These are phyloP conservation scores for Urechis unicinctus DNA, from an alignment of 2,888 invertebrate genomes.

Conservation along the genomic window DNA sequence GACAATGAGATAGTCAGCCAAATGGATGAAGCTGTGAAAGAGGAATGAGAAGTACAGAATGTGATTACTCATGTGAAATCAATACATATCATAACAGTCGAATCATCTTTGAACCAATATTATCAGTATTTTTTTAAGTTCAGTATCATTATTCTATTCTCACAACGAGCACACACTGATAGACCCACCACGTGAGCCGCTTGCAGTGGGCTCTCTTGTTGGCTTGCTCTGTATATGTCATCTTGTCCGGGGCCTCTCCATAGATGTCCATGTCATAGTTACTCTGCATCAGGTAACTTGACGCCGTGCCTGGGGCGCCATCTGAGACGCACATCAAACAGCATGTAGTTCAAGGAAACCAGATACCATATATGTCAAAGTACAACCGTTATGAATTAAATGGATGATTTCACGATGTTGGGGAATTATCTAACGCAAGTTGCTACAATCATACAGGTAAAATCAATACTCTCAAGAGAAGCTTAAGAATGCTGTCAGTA, in stretches of 20 bases:
- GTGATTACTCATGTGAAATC: not conserved
- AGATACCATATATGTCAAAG: not conserved
- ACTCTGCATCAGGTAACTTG: slow-evolving; percentile 47
- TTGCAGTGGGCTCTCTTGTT: slow-evolving; percentile 75
- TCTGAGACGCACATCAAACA: slow-evolving; percentile 7
- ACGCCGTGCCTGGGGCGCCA: slow-evolving; percentile 43
- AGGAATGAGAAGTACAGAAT: slow-evolving; percentile 1
- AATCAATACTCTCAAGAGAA: no score
- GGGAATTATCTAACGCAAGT: no score
- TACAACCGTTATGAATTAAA: no score
- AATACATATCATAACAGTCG: no score
- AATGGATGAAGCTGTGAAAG: slow-evolving; percentile 48
- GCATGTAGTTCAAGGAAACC: not conserved
- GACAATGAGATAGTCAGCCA: slow-evolving; percentile 51
- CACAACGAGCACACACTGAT: no score
- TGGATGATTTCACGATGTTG: no score
- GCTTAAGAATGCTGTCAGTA: no score
- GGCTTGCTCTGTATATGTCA: slow-evolving; percentile 82
- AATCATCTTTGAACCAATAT: no score
- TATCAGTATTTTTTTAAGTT: no score
- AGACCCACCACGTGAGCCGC: slow-evolving; percentile 66
- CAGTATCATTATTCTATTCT: no score
- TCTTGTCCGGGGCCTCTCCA: slow-evolving; percentile 56
- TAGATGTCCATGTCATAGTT: slow-evolving; percentile 51
- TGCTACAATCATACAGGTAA: no score